phyloP scores from a whole-genome alignment of 2,113 vertebrate genomes.

The Boulengeromyrus knoepffleri region DNA sequence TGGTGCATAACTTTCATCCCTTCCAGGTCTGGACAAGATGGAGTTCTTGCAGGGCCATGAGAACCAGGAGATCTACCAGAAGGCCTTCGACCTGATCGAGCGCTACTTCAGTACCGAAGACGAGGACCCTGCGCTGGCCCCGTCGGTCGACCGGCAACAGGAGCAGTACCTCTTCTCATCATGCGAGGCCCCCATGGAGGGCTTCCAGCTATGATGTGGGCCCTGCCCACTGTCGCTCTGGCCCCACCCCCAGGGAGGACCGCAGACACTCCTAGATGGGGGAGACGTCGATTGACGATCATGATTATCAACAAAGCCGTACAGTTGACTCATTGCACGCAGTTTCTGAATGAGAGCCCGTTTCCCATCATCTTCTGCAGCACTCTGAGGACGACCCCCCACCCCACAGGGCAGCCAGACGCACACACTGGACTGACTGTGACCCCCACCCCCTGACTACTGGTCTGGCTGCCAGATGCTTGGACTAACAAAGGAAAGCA shows the following conservation, averaged over 20 bases:
- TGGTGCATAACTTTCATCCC: not conserved
- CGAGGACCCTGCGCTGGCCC: constrained; percentile 85
- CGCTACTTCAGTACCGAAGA: constrained; percentile 95
- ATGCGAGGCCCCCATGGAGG: constrained; percentile 94
- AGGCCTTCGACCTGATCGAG: constrained; percentile 95
- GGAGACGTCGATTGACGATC: constrained; percentile 43
- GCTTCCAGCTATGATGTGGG: constrained; percentile 90
- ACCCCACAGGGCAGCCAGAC: constrained; percentile 36
- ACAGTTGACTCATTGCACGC: constrained; percentile 24
- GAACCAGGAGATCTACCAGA: constrained; percentile 98
- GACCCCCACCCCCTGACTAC: constrained; percentile 33
- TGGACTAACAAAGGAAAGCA: not conserved
- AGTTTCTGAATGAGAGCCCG: constrained; percentile 36
- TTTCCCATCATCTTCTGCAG: constrained; percentile 32
- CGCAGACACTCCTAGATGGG: constrained; percentile 27
- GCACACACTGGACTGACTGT: constrained; percentile 58
- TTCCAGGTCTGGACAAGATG: constrained; percentile 88
- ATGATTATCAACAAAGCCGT: constrained; percentile 48
- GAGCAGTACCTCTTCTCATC: constrained; percentile 98
- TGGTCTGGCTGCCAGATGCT: constrained; percentile 37
- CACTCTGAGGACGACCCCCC: constrained; percentile 43
- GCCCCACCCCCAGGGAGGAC: constrained; percentile 50
- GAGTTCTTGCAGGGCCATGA: constrained; percentile 95
- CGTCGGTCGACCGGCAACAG: constrained; percentile 91
- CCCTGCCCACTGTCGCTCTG: constrained; percentile 23